Evolutionary conservation across 2,113 vertebrate genomes (phyloP).

Genomic region (Tachysurus fulvidraco): DNA sequence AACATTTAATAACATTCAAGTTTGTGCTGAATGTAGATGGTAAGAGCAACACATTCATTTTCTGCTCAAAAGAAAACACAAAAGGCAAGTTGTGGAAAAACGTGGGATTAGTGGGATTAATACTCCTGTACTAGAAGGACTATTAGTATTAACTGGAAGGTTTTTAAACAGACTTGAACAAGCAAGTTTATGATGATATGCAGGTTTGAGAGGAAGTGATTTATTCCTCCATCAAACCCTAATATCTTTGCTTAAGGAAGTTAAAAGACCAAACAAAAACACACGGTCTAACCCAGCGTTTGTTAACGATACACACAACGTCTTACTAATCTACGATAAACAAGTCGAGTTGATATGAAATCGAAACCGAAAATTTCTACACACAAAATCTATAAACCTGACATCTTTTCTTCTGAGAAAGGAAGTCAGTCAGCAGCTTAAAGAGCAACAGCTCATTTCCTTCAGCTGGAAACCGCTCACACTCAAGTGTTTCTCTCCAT

Average conservation of each 20-base stretch:
- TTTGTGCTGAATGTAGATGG: neutral
- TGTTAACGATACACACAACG: neutral
- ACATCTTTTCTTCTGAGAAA: neutral
- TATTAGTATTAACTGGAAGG: neutral
- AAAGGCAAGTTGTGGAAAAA: too few species aligned
- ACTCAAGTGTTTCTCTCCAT: neutral
- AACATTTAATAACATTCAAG: too few species aligned
- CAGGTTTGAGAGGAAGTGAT: neutral
- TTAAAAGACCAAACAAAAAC: conserved; percentile 12
- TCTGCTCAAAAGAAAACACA: neutral
- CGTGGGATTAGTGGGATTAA: neutral
- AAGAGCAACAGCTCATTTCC: neutral
- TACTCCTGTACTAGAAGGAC: neutral
- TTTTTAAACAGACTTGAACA: neutral
- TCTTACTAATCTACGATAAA: conserved; percentile 27
- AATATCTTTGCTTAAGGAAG: neutral
- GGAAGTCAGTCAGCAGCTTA: conserved; percentile 24
- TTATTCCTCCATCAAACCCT: neutral
- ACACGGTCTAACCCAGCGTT: neutral
- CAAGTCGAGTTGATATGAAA: neutral
- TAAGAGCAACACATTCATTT: neutral
- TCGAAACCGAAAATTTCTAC: neutral
- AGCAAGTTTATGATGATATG: neutral
- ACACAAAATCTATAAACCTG: neutral
- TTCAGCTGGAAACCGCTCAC: neutral